Conservation (phyloP, 2,113 vertebrate genomes). For the Formicarius rufipectus region DNA sequence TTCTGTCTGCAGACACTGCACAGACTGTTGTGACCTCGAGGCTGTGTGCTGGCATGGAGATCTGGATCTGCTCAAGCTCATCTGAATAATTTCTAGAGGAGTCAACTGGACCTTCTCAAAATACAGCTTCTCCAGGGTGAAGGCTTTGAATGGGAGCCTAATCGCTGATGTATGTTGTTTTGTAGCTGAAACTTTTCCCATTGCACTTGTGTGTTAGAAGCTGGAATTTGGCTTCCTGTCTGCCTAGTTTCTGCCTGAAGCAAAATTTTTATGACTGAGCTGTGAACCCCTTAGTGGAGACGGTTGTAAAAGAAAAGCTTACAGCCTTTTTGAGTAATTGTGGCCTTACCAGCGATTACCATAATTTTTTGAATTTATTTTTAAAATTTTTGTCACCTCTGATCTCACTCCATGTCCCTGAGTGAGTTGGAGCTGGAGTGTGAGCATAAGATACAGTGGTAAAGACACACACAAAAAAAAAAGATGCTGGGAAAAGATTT, state of each 20-base stretch:
- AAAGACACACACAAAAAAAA: neutral
- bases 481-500: neutral
- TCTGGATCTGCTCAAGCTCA: slow-evolving; percentile 59
- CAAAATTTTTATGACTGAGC: slow-evolving; percentile 69
- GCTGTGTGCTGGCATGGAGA: slow-evolving; percentile 8
- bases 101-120: slow-evolving; percentile 55
- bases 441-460: neutral
- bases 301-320: slow-evolving; percentile 63
- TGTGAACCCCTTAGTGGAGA: slow-evolving; percentile 55
- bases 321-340: slow-evolving; percentile 66
- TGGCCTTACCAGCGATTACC: slow-evolving; percentile 13
- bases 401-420: neutral
- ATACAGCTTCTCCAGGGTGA: slow-evolving; percentile 36
- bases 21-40: neutral
- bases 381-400: neutral
- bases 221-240: slow-evolving; percentile 68
- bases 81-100: slow-evolving; percentile 60
- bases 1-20: slow-evolving; percentile 38
- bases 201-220: slow-evolving; percentile 65
- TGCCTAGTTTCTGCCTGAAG: slow-evolving; percentile 67
- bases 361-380: slow-evolving; percentile 20
- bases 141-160: slow-evolving; percentile 53
- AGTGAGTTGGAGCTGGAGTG: neutral
- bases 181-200: slow-evolving; percentile 58
- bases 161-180: slow-evolving; percentile 47